These are phyloP conservation scores for Apis florea DNA, from an alignment of 1,140 invertebrate genomes.

Conservation along the genomic window DNA sequence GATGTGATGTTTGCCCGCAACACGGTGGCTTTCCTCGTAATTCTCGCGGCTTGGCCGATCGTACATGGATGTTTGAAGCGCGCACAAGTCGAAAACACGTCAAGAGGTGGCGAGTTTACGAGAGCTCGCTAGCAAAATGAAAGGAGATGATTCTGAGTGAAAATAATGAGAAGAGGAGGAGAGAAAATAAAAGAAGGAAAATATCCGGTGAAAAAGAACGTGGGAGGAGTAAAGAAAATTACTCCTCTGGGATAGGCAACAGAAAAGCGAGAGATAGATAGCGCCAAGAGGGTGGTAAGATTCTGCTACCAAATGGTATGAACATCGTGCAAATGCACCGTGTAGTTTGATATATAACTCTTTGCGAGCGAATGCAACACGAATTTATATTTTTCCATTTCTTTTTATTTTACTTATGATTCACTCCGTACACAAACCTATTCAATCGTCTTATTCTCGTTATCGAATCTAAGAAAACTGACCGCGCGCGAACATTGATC, in stretches of 20 bases:
- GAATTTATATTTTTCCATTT: not conserved
- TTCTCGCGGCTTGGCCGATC: slow-evolving; percentile 29
- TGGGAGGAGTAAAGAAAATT: slow-evolving; percentile 58
- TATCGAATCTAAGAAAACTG: slow-evolving; percentile 32
- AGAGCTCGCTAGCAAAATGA: not conserved
- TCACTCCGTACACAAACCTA: slow-evolving; percentile 5
- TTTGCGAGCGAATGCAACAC: slow-evolving; percentile 37
- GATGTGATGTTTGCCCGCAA: slow-evolving; percentile 5
- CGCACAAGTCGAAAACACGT: not conserved
- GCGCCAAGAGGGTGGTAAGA: slow-evolving; percentile 67
- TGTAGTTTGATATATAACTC: slow-evolving; percentile 15
- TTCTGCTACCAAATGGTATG: slow-evolving; percentile 62
- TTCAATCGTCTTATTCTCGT: slow-evolving; percentile 54
- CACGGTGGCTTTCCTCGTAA: slow-evolving; percentile 14
- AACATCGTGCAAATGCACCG: slow-evolving; percentile 56
- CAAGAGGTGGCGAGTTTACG: not conserved
- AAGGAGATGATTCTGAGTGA: not conserved
- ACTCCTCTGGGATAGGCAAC: slow-evolving; percentile 61
- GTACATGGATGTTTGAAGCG: not conserved
- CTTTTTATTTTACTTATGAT: too few species aligned
- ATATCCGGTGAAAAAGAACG: slow-evolving; percentile 9
- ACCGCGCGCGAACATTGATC: slow-evolving; percentile 42
- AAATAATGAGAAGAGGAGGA: not conserved
- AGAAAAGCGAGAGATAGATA: slow-evolving; percentile 65
- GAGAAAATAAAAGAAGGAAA: slow-evolving; percentile 39